Conservation (phyloP, 2,113 vertebrate genomes). For the Chroicocephalus ridibundus region DNA sequence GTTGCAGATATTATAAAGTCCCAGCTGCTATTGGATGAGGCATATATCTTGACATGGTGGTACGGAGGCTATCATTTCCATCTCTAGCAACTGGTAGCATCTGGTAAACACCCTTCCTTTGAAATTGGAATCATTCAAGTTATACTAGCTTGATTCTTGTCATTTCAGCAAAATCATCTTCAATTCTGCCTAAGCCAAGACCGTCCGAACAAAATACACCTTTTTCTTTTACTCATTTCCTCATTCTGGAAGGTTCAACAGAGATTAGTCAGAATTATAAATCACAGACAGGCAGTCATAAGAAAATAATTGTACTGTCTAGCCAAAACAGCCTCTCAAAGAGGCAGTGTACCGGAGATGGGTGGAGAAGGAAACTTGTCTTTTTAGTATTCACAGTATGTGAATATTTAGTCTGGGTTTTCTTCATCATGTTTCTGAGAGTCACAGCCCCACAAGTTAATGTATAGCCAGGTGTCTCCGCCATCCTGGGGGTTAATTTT, state of each 20-base stretch:
- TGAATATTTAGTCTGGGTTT: background rate
- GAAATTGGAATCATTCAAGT: background rate
- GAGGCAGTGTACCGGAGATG: background rate
- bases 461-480: background rate
- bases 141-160: background rate
- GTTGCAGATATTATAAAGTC: background rate
- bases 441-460: background rate
- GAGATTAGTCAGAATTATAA: background rate
- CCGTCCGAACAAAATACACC: background rate
- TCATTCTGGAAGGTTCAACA: background rate
- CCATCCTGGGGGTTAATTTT: background rate
- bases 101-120: background rate
- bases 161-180: background rate
- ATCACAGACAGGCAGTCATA: background rate
- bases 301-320: background rate
- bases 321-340: background rate
- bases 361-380: background rate
- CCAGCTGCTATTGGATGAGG: background rate
- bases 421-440: background rate
- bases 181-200: background rate
- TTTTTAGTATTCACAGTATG: background rate
- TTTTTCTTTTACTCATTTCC: background rate
- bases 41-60: background rate
- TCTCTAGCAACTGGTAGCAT: background rate
- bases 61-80: background rate